phyloP scores from a whole-genome alignment of 2,888 invertebrate genomes.

The Calliphora vomitoria region DNA sequence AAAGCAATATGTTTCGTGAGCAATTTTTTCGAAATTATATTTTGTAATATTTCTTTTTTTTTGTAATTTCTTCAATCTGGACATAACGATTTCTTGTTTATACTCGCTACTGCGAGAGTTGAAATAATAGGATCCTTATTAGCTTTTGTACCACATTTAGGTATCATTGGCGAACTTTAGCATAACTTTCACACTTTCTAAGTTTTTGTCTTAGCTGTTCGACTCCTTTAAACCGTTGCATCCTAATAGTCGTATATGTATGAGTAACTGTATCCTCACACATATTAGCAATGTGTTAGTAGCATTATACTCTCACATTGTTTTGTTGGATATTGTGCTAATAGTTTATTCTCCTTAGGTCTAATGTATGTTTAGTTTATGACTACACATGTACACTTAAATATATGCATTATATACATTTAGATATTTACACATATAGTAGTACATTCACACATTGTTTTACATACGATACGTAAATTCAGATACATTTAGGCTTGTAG shows the following conservation, averaged over 20 bases:
- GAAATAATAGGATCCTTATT: too few relatives aligned
- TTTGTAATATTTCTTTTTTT: too few relatives aligned
- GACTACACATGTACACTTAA: neutral
- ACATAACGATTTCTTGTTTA: too few relatives aligned
- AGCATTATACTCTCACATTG: conserved; percentile 5
- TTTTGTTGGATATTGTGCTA: conserved; percentile 31
- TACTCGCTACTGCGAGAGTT: too few relatives aligned
- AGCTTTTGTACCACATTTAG: too few relatives aligned
- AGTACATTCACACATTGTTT: neutral
- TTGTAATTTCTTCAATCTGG: too few relatives aligned
- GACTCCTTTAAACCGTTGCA: too few relatives aligned
- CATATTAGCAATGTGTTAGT: neutral
- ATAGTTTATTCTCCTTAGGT: conserved; percentile 29
- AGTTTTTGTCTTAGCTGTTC: too few relatives aligned
- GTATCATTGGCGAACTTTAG: too few relatives aligned
- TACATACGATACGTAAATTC: neutral
- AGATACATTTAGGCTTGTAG: neutral
- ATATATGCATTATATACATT: neutral
- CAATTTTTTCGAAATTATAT: too few relatives aligned
- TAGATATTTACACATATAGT: neutral
- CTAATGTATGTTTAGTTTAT: conserved; percentile 20
- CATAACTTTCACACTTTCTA: too few relatives aligned
- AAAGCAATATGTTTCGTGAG: too few relatives aligned
- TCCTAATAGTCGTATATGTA: neutral
- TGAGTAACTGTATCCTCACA: neutral